Evolutionary conservation across 2,888 invertebrate genomes (phyloP), one percentile per base, ranked within the genome.

Genomic region (Vanessa cardui): DNA sequence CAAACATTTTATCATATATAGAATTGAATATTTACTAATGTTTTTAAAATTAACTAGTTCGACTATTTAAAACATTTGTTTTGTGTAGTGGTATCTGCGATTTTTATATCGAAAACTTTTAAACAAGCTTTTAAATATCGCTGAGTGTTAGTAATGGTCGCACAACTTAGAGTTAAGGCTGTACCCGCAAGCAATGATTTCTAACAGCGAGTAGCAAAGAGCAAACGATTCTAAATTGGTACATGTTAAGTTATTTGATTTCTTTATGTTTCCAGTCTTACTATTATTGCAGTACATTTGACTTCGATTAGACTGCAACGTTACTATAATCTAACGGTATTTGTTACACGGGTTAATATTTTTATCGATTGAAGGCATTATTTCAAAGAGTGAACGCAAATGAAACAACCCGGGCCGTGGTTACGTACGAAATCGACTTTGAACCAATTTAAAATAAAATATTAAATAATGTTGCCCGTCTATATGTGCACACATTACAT

Each of bases 141-240:
- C 72, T 67, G 8, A 46, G 15, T 8, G 49, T 6, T 26, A 16
- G 15, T 44, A 60, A 56, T 66, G 50, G n/a, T 39, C 33, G n/a
- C 61, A 26, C 60, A 44, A 45, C 39, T 47, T 52, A 20, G 52
- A 46, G 39, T 58, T 65, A 64, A 64, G 39, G 46, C 58, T 47
- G 18, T 54, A 45, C 70, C 72, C 62, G 66, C 68, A 50, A 68
- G 70, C 66, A 54, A 62, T 31, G 62, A 60, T 52, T 65, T 58
- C 50, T 59, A 67, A 58, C 56, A 64, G 70, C 64, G 61, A 62
- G 73, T 68, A 71, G 70, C 70, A 66, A 69, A 62, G 56, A 33
- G 54, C 66, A 70, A 72, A 68, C 64, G 72, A 69, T 67, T 71
- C 62, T 67, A 69, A 73, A 72, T 73, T 73, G 60, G 52, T 66